Percentiles rank a stretch among this genome's conserved stretches.
Evolutionary conservation across 53 echinoderm and acorn worm species (phyloP).

Genomic region (Echinarachnius parma): DNA sequence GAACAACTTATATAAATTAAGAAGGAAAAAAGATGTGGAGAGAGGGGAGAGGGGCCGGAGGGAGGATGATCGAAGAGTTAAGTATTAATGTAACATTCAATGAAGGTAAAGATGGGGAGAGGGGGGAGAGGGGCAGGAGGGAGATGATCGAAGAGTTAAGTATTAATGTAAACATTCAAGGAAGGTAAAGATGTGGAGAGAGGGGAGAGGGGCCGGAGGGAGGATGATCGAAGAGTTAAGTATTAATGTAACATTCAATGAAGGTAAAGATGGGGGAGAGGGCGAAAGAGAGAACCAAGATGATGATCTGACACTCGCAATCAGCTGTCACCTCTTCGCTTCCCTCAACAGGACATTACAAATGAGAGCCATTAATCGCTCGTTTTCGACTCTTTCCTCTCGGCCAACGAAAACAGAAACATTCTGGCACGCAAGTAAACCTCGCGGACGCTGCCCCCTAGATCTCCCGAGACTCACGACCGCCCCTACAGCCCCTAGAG

Average conservation of each 20-base stretch:
- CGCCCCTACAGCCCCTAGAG: no score
- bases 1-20: no score
- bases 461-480: neutral
- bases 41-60: neutral
- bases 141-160: no score
- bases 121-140: no score
- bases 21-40: neutral
- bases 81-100: no score
- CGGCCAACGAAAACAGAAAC: constrained; percentile 27
- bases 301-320: constrained; percentile 45
- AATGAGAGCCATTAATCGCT: constrained; percentile 46
- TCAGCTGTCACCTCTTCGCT: constrained; percentile 35
- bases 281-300: constrained; percentile 28
- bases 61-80: no score
- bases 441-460: neutral
- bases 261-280: neutral
- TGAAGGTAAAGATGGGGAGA: no score
- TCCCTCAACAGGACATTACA: constrained; percentile 44
- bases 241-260: no score
- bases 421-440: constrained; percentile 29
- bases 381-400: constrained; percentile 41
- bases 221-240: no score
- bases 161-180: no score
- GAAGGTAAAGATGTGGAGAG: constrained; percentile 1
- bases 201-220: neutral